phyloP scores from a whole-genome alignment of 2,888 invertebrate species.

The Biston betularia region DNA sequence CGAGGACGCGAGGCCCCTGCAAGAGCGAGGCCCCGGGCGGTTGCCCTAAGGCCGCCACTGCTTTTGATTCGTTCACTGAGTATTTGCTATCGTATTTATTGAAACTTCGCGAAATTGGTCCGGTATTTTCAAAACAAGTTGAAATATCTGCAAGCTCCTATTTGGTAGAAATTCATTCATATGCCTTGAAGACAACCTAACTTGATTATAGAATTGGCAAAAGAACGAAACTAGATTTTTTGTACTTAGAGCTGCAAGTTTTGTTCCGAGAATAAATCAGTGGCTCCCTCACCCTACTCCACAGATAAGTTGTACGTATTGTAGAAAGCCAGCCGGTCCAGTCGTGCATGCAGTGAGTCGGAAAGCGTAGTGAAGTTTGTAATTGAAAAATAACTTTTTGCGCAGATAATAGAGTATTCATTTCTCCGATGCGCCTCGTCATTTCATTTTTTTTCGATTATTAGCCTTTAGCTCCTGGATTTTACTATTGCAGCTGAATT shows the following conservation, averaged over 20 bases:
- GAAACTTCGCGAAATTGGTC: background rate
- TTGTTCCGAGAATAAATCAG: background rate
- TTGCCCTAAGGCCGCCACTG: too few species aligned
- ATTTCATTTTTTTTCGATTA: background rate
- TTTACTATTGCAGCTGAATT: too few species aligned
- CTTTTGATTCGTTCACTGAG: too few species aligned
- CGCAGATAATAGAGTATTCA: slow-evolving; percentile 2
- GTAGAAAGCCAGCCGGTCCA: slow-evolving; percentile 25
- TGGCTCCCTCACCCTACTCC: background rate
- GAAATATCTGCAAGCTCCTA: background rate
- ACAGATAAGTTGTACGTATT: background rate
- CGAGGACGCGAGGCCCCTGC: too few species aligned
- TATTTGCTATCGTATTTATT: slow-evolving; percentile 3
- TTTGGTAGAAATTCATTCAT: background rate
- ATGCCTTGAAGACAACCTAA: background rate
- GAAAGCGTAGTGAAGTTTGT: slow-evolving; percentile 51
- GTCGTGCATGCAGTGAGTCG: slow-evolving; percentile 25
- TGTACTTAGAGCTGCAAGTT: background rate
- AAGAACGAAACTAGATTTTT: background rate
- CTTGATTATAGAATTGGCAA: background rate
- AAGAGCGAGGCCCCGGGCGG: too few species aligned
- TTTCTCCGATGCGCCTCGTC: background rate
- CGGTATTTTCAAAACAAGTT: slow-evolving; percentile 1
- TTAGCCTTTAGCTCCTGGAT: too few species aligned
- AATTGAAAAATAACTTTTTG: slow-evolving; percentile 52